Percentiles rank a stretch among this genome's conserved stretches.
These are phyloP conservation scores for Diplazon laetatorius DNA, from an alignment of 2,888 invertebrate genomes.

Conservation along the genomic window DNA sequence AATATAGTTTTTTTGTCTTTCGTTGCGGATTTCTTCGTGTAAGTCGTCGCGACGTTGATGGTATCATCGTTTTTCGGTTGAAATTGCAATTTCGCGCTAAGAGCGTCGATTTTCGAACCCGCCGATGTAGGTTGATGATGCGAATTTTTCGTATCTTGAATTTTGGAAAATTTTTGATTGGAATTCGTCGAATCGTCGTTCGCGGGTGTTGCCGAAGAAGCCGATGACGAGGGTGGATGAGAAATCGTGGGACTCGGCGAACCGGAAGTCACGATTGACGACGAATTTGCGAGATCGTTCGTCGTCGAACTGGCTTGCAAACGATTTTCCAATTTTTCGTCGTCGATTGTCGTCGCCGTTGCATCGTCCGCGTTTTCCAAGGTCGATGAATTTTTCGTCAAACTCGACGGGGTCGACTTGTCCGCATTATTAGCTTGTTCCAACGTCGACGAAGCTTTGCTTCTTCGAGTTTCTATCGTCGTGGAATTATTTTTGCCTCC, in stretches of 20 bases:
- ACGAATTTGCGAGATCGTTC: too few relatives aligned
- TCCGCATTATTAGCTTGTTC: too few relatives aligned
- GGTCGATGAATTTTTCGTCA: slow-evolving; percentile 8
- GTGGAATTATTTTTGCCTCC: too few relatives aligned
- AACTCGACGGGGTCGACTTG: slow-evolving; percentile 1
- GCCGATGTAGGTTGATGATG: slow-evolving; percentile 50
- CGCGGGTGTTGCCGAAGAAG: too few relatives aligned
- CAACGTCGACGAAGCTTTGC: slow-evolving; percentile 41
- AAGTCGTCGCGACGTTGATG: slow-evolving; percentile 74
- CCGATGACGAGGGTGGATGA: too few relatives aligned
- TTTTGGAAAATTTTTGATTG: slow-evolving; percentile 38
- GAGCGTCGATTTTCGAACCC: slow-evolving; percentile 80
- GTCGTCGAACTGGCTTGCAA: slow-evolving; percentile 5
- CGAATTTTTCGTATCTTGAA: slow-evolving; percentile 45
- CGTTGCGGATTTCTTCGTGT: slow-evolving; percentile 75
- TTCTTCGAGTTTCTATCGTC: slow-evolving; percentile 50
- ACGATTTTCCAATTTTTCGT: slow-evolving; percentile 57
- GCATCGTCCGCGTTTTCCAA: background rate
- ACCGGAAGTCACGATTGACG: too few relatives aligned
- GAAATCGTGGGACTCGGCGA: too few relatives aligned
- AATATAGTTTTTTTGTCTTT: slow-evolving; percentile 73
- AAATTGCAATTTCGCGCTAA: slow-evolving; percentile 79
- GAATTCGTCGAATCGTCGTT: too few relatives aligned
- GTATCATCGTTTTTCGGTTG: slow-evolving; percentile 79
- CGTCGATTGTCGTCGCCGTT: slow-evolving; percentile 29